phyloP scores from a whole-genome alignment of 2,888 invertebrate species.

The Lordiphosa fenestrarum region DNA sequence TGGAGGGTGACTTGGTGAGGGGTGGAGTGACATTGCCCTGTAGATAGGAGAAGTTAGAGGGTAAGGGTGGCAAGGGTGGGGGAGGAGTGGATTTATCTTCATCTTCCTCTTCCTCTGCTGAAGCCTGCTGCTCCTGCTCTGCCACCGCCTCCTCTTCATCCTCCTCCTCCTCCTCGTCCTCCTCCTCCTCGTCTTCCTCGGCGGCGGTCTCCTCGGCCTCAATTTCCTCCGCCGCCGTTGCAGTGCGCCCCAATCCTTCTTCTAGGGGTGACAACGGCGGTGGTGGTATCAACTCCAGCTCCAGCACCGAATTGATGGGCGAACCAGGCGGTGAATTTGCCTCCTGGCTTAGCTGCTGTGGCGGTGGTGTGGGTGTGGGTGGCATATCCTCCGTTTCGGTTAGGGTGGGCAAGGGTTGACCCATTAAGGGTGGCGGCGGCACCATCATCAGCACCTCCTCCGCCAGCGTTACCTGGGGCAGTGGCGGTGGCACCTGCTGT shows the following conservation, averaged over 20 bases:
- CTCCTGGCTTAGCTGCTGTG: constrained; percentile 34
- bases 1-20: constrained; percentile 74
- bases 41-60: constrained; percentile 76
- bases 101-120: constrained; percentile 65
- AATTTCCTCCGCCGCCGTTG: constrained; percentile 44
- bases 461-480: constrained; percentile 46
- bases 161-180: constrained; percentile 37
- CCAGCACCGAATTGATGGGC: constrained; percentile 67
- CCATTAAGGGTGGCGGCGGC: constrained; percentile 52
- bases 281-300: constrained; percentile 75
- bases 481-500: constrained; percentile 35
- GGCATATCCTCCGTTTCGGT: constrained; percentile 77
- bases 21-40: constrained; percentile 71
- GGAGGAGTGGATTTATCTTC: constrained; percentile 71
- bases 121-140: constrained; percentile 26
- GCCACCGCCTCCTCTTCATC: too few relatives aligned
- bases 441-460: constrained; percentile 58
- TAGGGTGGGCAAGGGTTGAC: constrained; percentile 70
- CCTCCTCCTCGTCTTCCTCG: constrained; percentile 48
- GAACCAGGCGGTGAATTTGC: constrained; percentile 53
- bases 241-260: constrained; percentile 51
- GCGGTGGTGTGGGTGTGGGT: constrained; percentile 74
- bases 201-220: constrained; percentile 41
- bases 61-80: constrained; percentile 77
- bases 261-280: constrained; percentile 63